phyloP scores from a whole-genome alignment of 2,797 vertebrate species.

The Phalanger gymnotis region DNA sequence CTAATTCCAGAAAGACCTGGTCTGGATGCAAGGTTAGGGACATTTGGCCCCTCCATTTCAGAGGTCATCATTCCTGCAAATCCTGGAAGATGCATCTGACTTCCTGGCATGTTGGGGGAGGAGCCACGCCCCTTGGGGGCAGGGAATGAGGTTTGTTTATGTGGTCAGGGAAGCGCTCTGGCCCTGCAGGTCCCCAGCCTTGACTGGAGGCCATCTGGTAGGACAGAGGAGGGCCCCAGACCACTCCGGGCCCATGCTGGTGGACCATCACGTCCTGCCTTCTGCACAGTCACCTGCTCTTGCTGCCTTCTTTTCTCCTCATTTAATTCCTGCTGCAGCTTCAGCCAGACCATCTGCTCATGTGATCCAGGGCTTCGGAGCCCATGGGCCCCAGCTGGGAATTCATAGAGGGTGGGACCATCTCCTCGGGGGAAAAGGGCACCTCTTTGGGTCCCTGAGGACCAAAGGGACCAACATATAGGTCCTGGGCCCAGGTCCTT shows the following conservation, averaged over 20 bases:
- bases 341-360: conserved; percentile 99
- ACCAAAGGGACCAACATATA: conserved; percentile 94
- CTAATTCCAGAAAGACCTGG: conserved; percentile 92
- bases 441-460: conserved; percentile 96
- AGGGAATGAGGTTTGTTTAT: conserved; percentile 90
- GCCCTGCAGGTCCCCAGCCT: conserved; percentile 93
- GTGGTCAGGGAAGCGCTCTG: conserved; percentile 95
- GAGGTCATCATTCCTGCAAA: conserved; percentile 98
- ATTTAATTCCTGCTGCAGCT: conserved; percentile 98
- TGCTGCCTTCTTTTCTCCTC: conserved; percentile 99
- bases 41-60: conserved; percentile 93
- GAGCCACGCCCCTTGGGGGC: conserved; percentile 94
- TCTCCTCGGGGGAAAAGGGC: conserved; percentile 96
- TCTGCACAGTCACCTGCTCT: conserved; percentile 93
- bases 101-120: conserved; percentile 88
- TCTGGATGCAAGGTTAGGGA: conserved; percentile 89
- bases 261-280: conserved; percentile 98
- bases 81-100: conserved; percentile 94
- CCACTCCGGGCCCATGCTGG: conserved; percentile 94
- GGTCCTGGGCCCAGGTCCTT: conserved; percentile 93
- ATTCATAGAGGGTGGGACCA: conserved; percentile 93
- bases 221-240: conserved; percentile 95
- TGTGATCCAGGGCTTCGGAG: conserved; percentile 94
- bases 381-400: conserved; percentile 87
- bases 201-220: conserved; percentile 97